Percentiles rank a stretch among this genome's conserved stretches.
phyloP scores from a whole-genome alignment of 1,140 invertebrate genomes.

The Bombyx mori region ASM3026992v2 NC_085129.1:7038001-7038500 shows the following conservation, averaged over 20 bases:
- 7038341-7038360: constrained; percentile 27
- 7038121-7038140: constrained; percentile 39
- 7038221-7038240: constrained; percentile 64
- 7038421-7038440: constrained; percentile 2
- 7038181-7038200: constrained; percentile 71
- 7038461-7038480: too few relatives aligned
- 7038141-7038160: constrained; percentile 59
- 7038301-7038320: constrained; percentile 64
- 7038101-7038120: constrained; percentile 56
- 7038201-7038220: constrained; percentile 67
- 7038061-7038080: constrained; percentile 37
- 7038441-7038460: too few relatives aligned
- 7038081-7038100: constrained; percentile 46
- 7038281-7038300: constrained; percentile 65
- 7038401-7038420: constrained; percentile 41
- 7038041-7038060: constrained; percentile 32
- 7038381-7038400: constrained; percentile 49
- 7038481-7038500: too few relatives aligned
- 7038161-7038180: constrained; percentile 61
- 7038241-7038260: constrained; percentile 62
- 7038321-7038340: constrained; percentile 45
- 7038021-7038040: constrained; percentile 9
- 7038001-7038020: constrained; percentile 15
- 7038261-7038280: constrained; percentile 61
- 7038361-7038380: constrained; percentile 36